Conservation (phyloP, 2,888 invertebrate genomes). For the Selenia dentaria region DNA sequence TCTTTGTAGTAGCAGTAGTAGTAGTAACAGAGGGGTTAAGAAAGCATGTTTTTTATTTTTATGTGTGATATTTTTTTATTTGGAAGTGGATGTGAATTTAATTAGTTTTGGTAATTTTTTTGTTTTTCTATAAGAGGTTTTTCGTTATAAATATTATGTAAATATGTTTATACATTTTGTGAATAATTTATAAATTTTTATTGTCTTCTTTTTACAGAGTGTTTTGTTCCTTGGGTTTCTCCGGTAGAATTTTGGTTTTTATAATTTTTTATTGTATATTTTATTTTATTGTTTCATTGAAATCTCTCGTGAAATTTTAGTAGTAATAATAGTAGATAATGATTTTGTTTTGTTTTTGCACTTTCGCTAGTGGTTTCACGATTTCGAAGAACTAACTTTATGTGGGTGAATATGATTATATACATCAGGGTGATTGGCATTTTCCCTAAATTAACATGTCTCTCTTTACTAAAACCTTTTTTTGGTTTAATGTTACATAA, state of each 20-base stretch:
- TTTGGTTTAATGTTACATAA: slow-evolving; percentile 2
- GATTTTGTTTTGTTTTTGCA: too few relatives aligned
- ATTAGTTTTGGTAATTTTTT: neutral
- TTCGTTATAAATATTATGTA: slow-evolving; percentile 8
- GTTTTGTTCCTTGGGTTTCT: slow-evolving; percentile 75
- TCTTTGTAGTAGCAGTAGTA: slow-evolving; percentile 20
- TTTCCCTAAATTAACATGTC: slow-evolving; percentile 17
- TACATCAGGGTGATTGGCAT: slow-evolving; percentile 22
- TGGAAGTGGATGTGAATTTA: neutral
- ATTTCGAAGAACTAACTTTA: slow-evolving; percentile 55
- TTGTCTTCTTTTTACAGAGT: slow-evolving; percentile 67
- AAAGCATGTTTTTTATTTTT: slow-evolving; percentile 37
- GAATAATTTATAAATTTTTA: slow-evolving; percentile 46
- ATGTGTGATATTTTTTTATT: slow-evolving; percentile 1
- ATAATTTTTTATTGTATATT: slow-evolving; percentile 39
- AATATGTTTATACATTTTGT: slow-evolving; percentile 29
- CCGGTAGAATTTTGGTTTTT: slow-evolving; percentile 75
- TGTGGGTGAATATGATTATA: slow-evolving; percentile 40
- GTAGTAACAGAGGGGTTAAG: slow-evolving; percentile 28
- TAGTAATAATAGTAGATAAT: slow-evolving; percentile 7
- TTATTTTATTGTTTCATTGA: slow-evolving; percentile 40
- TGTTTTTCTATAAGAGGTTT: slow-evolving; percentile 1
- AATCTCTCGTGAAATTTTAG: slow-evolving; percentile 48
- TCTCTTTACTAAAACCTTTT: slow-evolving; percentile 7
- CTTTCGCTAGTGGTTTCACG: slow-evolving; percentile 54